These are phyloP conservation scores for Choristoneura rosaceana DNA, from an alignment of 2,888 invertebrate genomes.

Conservation along the genomic window DNA sequence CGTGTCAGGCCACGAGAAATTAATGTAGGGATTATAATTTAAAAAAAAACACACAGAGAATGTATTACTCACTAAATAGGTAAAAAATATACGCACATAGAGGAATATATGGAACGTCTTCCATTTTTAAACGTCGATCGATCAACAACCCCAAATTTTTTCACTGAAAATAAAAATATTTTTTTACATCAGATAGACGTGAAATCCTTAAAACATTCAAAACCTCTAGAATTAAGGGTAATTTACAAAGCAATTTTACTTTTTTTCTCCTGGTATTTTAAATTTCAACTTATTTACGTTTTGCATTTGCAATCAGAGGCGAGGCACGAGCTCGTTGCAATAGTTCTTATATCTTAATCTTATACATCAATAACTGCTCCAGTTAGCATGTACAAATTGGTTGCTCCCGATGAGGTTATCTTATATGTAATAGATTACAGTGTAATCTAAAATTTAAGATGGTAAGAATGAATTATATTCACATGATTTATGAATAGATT, in stretches of 20 bases:
- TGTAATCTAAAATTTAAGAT: not conserved
- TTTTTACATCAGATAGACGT: too few relatives aligned
- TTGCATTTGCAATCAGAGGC: constrained; percentile 21
- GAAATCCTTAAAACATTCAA: not conserved
- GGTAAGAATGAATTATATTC: not conserved
- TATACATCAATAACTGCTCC: not conserved
- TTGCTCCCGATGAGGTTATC: not conserved
- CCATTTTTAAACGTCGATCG: too few relatives aligned
- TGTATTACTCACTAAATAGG: too few relatives aligned
- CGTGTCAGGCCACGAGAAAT: too few relatives aligned
- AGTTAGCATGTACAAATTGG: not conserved
- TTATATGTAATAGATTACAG: not conserved
- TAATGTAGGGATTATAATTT: too few relatives aligned
- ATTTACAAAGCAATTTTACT: not conserved
- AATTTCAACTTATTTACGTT: constrained; percentile 30
- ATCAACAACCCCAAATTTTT: too few relatives aligned
- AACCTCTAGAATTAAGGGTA: too few relatives aligned
- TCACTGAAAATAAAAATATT: too few relatives aligned
- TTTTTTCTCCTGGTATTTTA: not conserved
- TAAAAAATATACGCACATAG: too few relatives aligned
- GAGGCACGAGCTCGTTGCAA: constrained; percentile 3
- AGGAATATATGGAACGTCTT: too few relatives aligned
- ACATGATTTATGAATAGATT: too few relatives aligned
- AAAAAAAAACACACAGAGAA: too few relatives aligned
- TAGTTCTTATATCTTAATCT: not conserved